Evolutionary conservation across 2,888 invertebrate species (phyloP).

Genomic region (Arrhopalites spinosus): DNA sequence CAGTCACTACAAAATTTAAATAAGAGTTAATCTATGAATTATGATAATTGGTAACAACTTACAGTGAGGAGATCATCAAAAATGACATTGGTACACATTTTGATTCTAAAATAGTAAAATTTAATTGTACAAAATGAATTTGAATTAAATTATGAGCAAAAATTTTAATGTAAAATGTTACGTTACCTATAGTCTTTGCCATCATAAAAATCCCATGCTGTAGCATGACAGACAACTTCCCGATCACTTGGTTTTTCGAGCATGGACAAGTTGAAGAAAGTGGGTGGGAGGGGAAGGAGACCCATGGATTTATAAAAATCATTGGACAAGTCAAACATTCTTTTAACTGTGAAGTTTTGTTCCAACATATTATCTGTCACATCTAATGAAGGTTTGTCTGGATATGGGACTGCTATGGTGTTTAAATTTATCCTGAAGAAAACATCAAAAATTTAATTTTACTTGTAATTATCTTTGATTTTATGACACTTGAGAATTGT

Average conservation of each 20-base stretch:
- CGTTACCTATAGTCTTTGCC: slow-evolving; percentile 76
- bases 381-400: slow-evolving; percentile 55
- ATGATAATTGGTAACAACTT: too few species aligned
- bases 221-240: slow-evolving; percentile 70
- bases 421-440: slow-evolving; percentile 56
- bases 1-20: not conserved
- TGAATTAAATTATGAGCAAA: too few species aligned
- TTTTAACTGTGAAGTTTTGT: slow-evolving; percentile 49
- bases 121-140: not conserved
- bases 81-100: slow-evolving; percentile 79
- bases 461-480: too few species aligned
- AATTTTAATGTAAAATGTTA: not conserved
- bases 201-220: slow-evolving; percentile 73
- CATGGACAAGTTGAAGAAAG: slow-evolving; percentile 81
- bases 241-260: slow-evolving; percentile 73
- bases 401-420: slow-evolving; percentile 55
- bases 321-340: slow-evolving; percentile 79
- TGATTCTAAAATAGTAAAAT: slow-evolving; percentile 68
- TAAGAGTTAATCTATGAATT: too few species aligned
- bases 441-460: too few species aligned
- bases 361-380: slow-evolving; percentile 48
- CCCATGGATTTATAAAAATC: slow-evolving; percentile 83
- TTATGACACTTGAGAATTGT: too few species aligned
- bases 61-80: slow-evolving; percentile 75
- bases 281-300: slow-evolving; percentile 76